Conservation (phyloP, 2,113 vertebrate genomes). For the Drymodes brunneopygia region DNA sequence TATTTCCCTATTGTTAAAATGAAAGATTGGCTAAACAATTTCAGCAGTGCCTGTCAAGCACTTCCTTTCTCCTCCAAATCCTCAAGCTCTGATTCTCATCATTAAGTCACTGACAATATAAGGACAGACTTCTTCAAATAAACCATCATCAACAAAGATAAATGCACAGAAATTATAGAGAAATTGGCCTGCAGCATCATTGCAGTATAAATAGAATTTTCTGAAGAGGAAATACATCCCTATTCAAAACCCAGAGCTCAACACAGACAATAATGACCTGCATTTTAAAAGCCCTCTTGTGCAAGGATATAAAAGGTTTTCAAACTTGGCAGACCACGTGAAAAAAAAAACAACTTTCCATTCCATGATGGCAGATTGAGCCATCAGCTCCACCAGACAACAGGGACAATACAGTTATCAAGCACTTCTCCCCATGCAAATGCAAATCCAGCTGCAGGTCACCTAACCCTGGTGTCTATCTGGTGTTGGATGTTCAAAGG, state of each 20-base stretch:
- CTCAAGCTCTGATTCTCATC: constrained; percentile 42
- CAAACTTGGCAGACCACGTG: neutral
- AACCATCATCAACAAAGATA: constrained; percentile 23
- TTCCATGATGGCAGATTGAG: neutral
- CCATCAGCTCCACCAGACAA: neutral
- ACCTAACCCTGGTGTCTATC: neutral
- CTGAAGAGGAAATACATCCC: neutral
- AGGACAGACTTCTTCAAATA: constrained; percentile 23
- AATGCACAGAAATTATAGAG: constrained; percentile 1
- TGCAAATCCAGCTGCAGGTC: neutral
- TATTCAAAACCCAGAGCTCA: neutral
- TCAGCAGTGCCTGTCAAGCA: neutral
- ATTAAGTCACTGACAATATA: constrained; percentile 39
- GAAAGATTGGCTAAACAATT: constrained; percentile 34
- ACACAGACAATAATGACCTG: neutral
- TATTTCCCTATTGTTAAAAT: constrained; percentile 41
- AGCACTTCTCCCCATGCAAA: neutral
- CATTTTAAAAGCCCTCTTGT: neutral
- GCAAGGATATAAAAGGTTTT: neutral
- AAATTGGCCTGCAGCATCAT: neutral
- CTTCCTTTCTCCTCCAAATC: constrained; percentile 26
- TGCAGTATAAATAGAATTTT: constrained; percentile 22
- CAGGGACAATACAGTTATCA: neutral
- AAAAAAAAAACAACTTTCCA: neutral
- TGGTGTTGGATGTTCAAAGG: neutral